Evolutionary conservation across 2,888 invertebrate species (phyloP).

Genomic region (Drosophila kambysellisi): DNA sequence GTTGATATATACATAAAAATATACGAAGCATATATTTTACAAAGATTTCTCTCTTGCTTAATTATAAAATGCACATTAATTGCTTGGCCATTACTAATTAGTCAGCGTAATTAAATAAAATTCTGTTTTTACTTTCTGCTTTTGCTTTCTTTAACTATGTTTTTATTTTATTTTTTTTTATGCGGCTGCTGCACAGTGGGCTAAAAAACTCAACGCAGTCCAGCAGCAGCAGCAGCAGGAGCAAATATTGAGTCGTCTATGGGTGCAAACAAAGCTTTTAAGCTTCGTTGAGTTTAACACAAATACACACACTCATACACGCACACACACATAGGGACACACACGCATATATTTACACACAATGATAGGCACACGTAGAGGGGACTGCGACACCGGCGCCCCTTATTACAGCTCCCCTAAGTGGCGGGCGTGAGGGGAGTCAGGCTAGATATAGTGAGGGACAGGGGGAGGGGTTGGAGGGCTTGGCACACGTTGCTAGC

Average conservation of each 20-base stretch:
- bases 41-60: conserved; percentile 17
- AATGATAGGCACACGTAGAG: conserved; percentile 25
- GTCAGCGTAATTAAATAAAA: conserved; percentile 42
- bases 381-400: conserved; percentile 35
- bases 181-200: conserved; percentile 37
- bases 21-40: background rate
- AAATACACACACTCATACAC: conserved; percentile 37
- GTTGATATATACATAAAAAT: background rate
- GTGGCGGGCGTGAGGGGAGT: conserved; percentile 3
- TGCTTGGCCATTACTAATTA: conserved; percentile 41
- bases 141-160: background rate
- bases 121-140: conserved; percentile 27
- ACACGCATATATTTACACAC: conserved; percentile 24
- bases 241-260: conserved; percentile 69
- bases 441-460: background rate
- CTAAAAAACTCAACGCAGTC: conserved; percentile 24
- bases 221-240: conserved; percentile 21
- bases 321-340: conserved; percentile 17
- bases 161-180: background rate
- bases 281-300: conserved; percentile 73
- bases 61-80: conserved; percentile 45
- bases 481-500: conserved; percentile 62
- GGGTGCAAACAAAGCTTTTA: conserved; percentile 76
- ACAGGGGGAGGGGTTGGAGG: background rate
- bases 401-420: conserved; percentile 48